Conservation (phyloP, 2,113 vertebrate species). For the Jaculus jaculus region DNA sequence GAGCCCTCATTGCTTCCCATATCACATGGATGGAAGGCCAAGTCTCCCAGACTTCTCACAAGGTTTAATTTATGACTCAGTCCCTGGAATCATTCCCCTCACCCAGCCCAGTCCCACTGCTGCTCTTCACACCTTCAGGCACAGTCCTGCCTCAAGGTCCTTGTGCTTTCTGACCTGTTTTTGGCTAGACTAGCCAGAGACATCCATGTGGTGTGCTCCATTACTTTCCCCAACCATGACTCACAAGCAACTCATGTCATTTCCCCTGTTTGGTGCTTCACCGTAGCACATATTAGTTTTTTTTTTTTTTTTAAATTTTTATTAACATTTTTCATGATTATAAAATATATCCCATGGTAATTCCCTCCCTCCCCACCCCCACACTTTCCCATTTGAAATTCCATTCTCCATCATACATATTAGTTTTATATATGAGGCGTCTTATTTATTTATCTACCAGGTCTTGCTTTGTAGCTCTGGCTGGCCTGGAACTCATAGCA, state of each 20-base stretch:
- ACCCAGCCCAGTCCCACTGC: not conserved
- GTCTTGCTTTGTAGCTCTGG: too few relatives aligned
- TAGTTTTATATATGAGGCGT: not conserved
- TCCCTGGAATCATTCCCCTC: not conserved
- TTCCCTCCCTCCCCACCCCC: too few relatives aligned
- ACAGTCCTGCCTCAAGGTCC: not conserved
- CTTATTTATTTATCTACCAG: not conserved
- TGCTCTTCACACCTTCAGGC: not conserved
- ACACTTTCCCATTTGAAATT: too few relatives aligned
- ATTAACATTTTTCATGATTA: too few relatives aligned
- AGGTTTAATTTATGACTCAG: not conserved
- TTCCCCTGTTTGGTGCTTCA: not conserved
- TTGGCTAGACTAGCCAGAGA: constrained; percentile 19
- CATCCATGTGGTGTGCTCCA: not conserved
- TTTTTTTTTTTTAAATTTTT: too few relatives aligned
- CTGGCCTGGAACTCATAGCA: not conserved
- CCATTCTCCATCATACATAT: too few relatives aligned
- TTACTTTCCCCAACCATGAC: not conserved
- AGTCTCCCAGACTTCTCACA: not conserved
- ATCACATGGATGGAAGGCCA: not conserved
- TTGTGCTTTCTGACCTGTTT: not conserved
- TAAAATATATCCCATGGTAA: too few relatives aligned
- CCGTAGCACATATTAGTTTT: not conserved
- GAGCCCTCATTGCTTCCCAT: not conserved
- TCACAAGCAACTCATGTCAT: not conserved